Evolutionary conservation across 2,797 vertebrate species (phyloP).

Genomic region (Lithobates pipiens): DNA sequence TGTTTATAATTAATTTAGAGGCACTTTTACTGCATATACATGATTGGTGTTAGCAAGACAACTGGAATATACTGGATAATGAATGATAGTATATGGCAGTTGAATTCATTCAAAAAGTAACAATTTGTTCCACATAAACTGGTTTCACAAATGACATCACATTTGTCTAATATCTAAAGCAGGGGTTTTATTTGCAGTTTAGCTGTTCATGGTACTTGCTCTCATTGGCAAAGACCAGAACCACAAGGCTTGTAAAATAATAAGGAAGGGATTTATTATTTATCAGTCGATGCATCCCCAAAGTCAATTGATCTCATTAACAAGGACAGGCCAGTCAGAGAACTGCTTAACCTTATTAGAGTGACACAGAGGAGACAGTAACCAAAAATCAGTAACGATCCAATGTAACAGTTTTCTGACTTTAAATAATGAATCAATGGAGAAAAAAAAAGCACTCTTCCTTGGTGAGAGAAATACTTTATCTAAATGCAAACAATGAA

Average conservation of each 20-base stretch:
- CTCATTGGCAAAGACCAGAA: constrained; percentile 54
- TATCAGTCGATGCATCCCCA: constrained; percentile 68
- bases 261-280: constrained; percentile 68
- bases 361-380: constrained; percentile 45
- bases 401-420: constrained; percentile 61
- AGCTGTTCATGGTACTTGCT: constrained; percentile 59
- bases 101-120: background rate
- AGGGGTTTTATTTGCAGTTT: constrained; percentile 39
- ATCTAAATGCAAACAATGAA: constrained; percentile 71
- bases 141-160: constrained; percentile 34
- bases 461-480: constrained; percentile 63
- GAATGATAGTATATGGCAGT: background rate
- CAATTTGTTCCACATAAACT: constrained; percentile 34
- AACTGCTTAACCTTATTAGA: constrained; percentile 68
- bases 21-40: background rate
- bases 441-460: constrained; percentile 50
- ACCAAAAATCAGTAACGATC: constrained; percentile 56
- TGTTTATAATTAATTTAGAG: too few species aligned
- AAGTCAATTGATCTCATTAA: constrained; percentile 68
- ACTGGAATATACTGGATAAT: background rate
- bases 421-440: constrained; percentile 52
- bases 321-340: constrained; percentile 61
- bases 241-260: constrained; percentile 58
- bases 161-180: constrained; percentile 49
- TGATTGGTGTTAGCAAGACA: background rate